A percentile compares a stretch with the other conserved stretches of the same genome.
Evolutionary conservation across 2,797 vertebrate genomes (phyloP).

Genomic region (Lophotriccus pileatus): DNA sequence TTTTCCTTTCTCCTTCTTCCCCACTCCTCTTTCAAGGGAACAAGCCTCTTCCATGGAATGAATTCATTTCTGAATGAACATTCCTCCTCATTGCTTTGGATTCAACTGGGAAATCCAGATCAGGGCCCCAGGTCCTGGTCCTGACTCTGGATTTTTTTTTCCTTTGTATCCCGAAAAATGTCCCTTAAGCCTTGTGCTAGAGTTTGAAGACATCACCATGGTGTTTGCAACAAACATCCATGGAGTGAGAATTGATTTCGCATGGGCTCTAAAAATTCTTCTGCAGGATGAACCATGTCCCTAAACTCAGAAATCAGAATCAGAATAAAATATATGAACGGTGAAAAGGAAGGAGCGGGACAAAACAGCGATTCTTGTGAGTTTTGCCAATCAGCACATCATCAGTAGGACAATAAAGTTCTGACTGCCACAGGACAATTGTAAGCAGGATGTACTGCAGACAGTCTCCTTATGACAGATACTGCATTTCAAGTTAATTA

Average conservation of each 20-base stretch:
- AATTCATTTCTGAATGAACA: background rate
- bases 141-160: background rate
- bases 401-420: background rate
- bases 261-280: background rate
- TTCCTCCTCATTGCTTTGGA: background rate
- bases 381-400: background rate
- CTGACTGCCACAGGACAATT: background rate
- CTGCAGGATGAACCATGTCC: background rate
- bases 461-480: background rate
- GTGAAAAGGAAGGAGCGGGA: background rate
- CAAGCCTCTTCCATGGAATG: background rate
- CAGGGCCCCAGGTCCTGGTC: background rate
- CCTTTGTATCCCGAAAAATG: background rate
- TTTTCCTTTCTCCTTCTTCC: background rate
- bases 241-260: background rate
- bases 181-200: background rate
- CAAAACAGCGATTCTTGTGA: background rate
- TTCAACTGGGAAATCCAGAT: background rate
- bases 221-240: background rate
- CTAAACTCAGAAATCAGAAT: background rate
- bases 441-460: background rate
- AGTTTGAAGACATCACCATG: background rate
- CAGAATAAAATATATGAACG: background rate
- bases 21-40: background rate
- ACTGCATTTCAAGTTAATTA: background rate